These are phyloP conservation scores for Chironomus tepperi DNA, from an alignment of 1,140 invertebrate genomes.

Conservation along the genomic window DNA sequence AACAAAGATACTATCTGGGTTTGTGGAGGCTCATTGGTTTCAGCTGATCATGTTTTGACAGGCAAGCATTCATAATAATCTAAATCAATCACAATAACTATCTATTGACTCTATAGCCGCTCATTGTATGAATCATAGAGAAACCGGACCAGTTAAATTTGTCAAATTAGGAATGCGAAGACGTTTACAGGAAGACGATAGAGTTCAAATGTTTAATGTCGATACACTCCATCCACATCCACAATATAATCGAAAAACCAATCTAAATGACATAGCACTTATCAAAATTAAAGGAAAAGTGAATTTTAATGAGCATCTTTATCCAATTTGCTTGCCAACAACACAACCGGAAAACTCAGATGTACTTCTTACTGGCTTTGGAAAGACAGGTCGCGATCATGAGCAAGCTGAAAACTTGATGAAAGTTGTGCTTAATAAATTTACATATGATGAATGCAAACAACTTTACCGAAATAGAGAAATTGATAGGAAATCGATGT, in stretches of 20 bases:
- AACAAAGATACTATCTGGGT: too few species aligned
- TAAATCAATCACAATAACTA: too few species aligned
- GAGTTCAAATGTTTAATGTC: not conserved
- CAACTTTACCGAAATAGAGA: not conserved
- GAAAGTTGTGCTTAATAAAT: not conserved
- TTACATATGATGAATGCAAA: not conserved
- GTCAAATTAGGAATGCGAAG: not conserved
- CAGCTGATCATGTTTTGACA: too few species aligned
- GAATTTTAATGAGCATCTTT: not conserved
- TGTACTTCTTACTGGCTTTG: not conserved
- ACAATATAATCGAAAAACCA: not conserved
- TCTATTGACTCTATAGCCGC: not conserved
- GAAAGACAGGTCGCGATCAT: not conserved
- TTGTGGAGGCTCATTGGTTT: too few species aligned
- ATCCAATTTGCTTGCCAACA: constrained; percentile 3
- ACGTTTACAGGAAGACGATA: not conserved
- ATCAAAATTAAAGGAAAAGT: not conserved
- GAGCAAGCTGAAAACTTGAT: not conserved
- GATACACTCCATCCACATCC: not conserved
- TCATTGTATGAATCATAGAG: not conserved
- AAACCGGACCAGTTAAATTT: not conserved
- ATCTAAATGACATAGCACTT: not conserved
- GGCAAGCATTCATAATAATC: too few species aligned
- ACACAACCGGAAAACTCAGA: not conserved
- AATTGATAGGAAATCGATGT: not conserved